Evolutionary conservation across 2,888 invertebrate genomes (phyloP).

Genomic region (Chalcosyrphus nemorum): DNA sequence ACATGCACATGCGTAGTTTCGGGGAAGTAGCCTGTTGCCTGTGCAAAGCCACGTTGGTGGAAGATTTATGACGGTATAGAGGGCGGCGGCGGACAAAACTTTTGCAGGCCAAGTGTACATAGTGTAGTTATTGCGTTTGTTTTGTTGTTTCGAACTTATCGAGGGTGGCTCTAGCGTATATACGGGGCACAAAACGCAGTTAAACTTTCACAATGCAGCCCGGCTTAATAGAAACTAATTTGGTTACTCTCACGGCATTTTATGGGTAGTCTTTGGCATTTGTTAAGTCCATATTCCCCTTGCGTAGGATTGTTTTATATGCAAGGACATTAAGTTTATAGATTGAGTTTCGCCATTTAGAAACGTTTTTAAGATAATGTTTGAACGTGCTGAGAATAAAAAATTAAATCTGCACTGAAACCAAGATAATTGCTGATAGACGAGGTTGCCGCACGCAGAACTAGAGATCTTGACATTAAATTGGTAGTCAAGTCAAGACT

Average conservation of each 20-base stretch:
- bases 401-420: neutral
- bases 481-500: no score
- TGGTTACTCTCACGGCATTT: neutral
- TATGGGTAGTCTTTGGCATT: neutral
- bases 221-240: conserved; percentile 23
- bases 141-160: conserved; percentile 10
- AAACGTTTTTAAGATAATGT: neutral
- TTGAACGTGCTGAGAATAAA: neutral
- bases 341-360: neutral
- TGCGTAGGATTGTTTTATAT: neutral
- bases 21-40: conserved; percentile 66
- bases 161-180: conserved; percentile 3
- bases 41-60: conserved; percentile 36
- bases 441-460: no score
- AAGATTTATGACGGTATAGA: conserved; percentile 18
- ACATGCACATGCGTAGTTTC: conserved; percentile 33
- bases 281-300: neutral
- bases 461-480: no score
- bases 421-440: no score
- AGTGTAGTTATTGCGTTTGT: conserved; percentile 19
- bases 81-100: conserved; percentile 26
- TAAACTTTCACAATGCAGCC: conserved; percentile 55
- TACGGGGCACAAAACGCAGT: conserved; percentile 31
- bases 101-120: conserved; percentile 19
- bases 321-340: neutral